phyloP scores from a whole-genome alignment of 2,797 vertebrate species.

The Manis javanica region DNA sequence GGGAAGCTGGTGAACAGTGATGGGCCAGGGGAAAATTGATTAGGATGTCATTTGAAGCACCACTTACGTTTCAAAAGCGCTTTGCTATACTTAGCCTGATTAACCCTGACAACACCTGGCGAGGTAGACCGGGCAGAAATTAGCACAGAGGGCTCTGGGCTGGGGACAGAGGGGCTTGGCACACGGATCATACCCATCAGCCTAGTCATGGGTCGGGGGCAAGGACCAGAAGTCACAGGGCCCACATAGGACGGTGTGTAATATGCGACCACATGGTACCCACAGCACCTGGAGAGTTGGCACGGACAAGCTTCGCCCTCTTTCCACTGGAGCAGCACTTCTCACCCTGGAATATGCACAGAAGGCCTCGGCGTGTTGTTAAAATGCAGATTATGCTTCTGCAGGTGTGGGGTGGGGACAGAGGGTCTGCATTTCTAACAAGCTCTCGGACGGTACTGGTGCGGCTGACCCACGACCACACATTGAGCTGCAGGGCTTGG shows the following conservation, averaged over 20 bases:
- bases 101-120: neutral
- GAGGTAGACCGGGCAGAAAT: neutral
- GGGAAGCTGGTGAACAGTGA: neutral
- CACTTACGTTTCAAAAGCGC: neutral
- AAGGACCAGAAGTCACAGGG: neutral
- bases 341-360: fast-evolving
- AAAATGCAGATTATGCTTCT: neutral
- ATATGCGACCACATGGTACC: fast-evolving
- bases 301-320: neutral
- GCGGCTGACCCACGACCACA: fast-evolving
- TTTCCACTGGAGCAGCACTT: fast-evolving
- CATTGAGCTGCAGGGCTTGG: fast-evolving
- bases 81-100: neutral
- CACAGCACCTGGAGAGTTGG: fast-evolving
- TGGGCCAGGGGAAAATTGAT: neutral
- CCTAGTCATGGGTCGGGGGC: neutral
- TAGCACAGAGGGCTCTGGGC: neutral
- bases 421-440: neutral
- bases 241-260: neutral
- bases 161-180: neutral
- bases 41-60: neutral
- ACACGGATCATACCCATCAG: neutral
- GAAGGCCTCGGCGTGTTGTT: neutral
- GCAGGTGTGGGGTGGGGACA: fast-evolving
- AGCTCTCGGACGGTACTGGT: neutral